A percentile compares a stretch with the other conserved stretches of the same genome.
phyloP scores from a whole-genome alignment of 37 sponge, comb jelly and placozoan species.

The Eunapius fragilis region DNA sequence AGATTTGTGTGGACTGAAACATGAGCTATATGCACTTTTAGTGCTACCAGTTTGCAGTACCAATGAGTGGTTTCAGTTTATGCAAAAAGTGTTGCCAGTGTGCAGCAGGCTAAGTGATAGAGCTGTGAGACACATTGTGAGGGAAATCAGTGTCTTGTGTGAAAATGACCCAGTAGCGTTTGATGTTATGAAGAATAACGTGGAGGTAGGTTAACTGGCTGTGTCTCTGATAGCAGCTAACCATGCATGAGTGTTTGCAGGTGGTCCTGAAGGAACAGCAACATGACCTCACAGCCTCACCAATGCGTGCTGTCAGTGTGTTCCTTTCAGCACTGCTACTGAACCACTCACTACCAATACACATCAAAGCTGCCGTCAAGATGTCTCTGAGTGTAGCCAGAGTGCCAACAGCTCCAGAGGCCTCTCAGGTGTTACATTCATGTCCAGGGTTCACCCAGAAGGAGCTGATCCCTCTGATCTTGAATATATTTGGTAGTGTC shows the following conservation, averaged over 20 bases:
- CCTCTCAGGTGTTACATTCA: background rate
- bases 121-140: background rate
- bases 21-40: background rate
- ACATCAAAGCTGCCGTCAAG: too few species aligned
- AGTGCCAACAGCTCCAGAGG: too few species aligned
- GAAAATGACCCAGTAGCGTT: background rate
- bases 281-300: too few species aligned
- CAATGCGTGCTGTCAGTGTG: too few species aligned
- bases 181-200: background rate
- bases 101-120: background rate
- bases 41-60: background rate
- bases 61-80: background rate
- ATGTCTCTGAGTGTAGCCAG: too few species aligned
- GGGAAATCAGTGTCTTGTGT: background rate
- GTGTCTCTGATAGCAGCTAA: background rate
- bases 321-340: too few species aligned
- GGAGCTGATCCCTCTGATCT: constrained; percentile 35
- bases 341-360: too few species aligned
- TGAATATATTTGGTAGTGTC: constrained; percentile 47
- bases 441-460: constrained; percentile 1
- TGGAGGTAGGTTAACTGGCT: background rate
- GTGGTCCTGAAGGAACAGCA: background rate
- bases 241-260: background rate
- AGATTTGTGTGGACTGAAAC: background rate
- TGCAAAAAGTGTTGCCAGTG: background rate